Evolutionary conservation across 2,113 vertebrate genomes (phyloP).

Genomic region (Aythya baeri): DNA sequence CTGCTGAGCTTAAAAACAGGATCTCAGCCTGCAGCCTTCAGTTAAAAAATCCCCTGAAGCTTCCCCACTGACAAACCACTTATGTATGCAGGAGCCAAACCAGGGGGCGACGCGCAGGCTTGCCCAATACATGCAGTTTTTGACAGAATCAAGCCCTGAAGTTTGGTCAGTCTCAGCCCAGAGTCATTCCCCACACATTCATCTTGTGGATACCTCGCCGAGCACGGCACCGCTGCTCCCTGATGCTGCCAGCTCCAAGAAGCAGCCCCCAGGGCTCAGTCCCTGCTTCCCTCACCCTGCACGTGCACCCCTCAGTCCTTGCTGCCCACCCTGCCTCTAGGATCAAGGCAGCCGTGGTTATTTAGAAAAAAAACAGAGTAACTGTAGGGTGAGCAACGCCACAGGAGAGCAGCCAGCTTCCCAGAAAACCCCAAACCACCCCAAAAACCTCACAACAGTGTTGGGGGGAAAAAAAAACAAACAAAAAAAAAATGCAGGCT

Average conservation of each 20-base stretch:
- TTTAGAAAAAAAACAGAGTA: background rate
- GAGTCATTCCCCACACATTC: background rate
- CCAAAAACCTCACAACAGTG: background rate
- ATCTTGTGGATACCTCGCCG: background rate
- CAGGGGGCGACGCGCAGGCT: background rate
- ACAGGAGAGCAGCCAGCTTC: background rate
- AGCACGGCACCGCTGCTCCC: background rate
- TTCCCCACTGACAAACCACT: background rate
- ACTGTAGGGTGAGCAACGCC: background rate
- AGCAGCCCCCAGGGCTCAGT: background rate
- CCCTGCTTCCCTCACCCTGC: background rate
- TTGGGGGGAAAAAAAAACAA: background rate
- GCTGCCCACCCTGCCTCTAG: background rate
- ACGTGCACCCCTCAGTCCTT: background rate
- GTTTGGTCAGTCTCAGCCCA: background rate
- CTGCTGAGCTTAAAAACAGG: background rate
- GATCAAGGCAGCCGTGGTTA: background rate
- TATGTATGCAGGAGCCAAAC: background rate
- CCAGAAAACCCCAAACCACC: background rate
- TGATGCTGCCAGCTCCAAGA: background rate
- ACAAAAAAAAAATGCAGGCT: too few species aligned
- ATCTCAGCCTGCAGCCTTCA: background rate
- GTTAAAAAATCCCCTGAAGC: background rate
- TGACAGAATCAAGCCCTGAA: background rate
- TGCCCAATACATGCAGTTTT: background rate